phyloP scores from a whole-genome alignment of 2,797 vertebrate genomes.

The Phoebastria nigripes region DNA sequence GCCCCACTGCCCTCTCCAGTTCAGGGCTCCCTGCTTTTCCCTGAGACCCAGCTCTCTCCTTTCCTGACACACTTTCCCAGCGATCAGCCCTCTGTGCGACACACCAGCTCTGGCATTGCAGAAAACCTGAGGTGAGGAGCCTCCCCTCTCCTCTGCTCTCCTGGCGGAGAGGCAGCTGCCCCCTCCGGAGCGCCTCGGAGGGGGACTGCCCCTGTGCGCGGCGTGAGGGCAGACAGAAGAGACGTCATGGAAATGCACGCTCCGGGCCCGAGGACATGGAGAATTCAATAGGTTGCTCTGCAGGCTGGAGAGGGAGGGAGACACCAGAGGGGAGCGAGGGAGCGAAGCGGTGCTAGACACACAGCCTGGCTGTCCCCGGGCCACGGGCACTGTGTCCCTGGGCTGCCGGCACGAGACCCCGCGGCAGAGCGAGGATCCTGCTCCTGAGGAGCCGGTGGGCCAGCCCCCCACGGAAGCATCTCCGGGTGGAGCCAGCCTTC shows the following conservation, averaged over 20 bases:
- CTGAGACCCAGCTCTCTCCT: slow-evolving; percentile 29
- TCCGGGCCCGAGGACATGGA: slow-evolving; percentile 64
- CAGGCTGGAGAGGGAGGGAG: slow-evolving; percentile 66
- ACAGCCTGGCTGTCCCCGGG: not conserved
- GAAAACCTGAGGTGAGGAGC: slow-evolving; percentile 14
- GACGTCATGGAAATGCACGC: slow-evolving; percentile 78
- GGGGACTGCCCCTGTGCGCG: not conserved
- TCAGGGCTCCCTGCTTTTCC: slow-evolving; percentile 3
- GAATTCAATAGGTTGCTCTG: slow-evolving; percentile 74
- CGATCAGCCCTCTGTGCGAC: not conserved
- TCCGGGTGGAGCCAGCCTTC: not conserved
- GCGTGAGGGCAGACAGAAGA: slow-evolving; percentile 37
- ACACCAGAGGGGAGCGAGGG: slow-evolving; percentile 54
- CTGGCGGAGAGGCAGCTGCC: not conserved
- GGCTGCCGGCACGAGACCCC: not conserved
- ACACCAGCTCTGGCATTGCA: not conserved
- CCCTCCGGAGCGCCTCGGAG: not conserved
- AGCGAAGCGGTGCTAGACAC: not conserved
- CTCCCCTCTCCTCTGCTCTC: not conserved
- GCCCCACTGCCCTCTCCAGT: not conserved
- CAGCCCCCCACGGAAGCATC: not conserved
- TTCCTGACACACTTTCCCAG: slow-evolving; percentile 40
- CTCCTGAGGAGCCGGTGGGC: not conserved
- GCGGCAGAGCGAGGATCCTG: not conserved
- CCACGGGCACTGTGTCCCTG: not conserved